phyloP scores from a whole-genome alignment of 2,888 invertebrate genomes.

The Ectemnius lituratus region DNA sequence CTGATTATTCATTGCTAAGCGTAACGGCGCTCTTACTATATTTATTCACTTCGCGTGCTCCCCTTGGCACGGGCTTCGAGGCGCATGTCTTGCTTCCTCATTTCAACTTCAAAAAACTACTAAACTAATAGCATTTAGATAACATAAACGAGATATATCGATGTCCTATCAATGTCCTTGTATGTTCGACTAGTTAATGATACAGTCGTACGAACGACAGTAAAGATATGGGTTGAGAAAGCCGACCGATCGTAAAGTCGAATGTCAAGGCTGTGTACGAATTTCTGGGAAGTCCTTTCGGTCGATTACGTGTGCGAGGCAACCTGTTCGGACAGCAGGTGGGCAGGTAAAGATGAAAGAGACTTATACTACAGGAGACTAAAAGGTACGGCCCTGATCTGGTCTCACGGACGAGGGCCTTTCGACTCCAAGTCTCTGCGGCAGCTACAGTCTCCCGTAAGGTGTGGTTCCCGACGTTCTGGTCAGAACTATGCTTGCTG shows the following conservation, averaged over 20 bases:
- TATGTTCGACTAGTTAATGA: background rate
- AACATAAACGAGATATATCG: no score
- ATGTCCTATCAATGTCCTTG: background rate
- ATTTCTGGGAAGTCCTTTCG: background rate
- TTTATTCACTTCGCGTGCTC: conserved; percentile 29
- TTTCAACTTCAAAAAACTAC: no score
- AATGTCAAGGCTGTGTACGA: conserved; percentile 1
- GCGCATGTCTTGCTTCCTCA: background rate
- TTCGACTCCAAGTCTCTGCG: conserved; percentile 69
- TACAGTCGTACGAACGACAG: no score
- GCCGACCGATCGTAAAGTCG: background rate
- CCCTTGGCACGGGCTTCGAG: background rate
- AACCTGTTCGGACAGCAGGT: background rate
- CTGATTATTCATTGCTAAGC: conserved; percentile 39
- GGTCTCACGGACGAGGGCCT: conserved; percentile 72
- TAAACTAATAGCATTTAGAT: no score
- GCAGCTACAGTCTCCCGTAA: conserved; percentile 71
- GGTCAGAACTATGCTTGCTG: conserved; percentile 61
- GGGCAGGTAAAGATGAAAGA: conserved; percentile 10
- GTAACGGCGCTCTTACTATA: conserved; percentile 43
- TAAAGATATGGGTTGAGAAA: no score
- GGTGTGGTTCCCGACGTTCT: conserved; percentile 72
- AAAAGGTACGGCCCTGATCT: conserved; percentile 66
- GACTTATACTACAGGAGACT: background rate
- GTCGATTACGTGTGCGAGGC: background rate